Conservation (phyloP, 2,888 invertebrate species). For the Rhagophthalmus giganteus region DNA sequence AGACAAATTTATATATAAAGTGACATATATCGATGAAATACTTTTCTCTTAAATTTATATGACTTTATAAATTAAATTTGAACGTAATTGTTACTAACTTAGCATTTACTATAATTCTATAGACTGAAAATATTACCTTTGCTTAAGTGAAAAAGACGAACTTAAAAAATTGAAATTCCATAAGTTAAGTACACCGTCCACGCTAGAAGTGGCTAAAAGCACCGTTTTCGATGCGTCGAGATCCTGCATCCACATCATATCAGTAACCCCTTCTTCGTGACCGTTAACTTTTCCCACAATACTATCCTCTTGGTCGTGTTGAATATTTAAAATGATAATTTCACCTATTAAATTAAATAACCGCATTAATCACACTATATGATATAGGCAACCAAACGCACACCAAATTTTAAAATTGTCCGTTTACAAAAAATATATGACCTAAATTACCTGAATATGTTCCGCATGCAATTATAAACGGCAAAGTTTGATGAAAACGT, state of each 20-base stretch:
- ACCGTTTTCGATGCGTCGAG: constrained; percentile 41
- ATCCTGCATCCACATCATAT: constrained; percentile 49
- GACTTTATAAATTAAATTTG: no score
- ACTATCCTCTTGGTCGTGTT: constrained; percentile 45
- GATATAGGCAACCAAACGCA: no score
- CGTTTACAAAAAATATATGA: no score
- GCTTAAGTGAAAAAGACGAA: not conserved
- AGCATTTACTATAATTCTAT: no score
- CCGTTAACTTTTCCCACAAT: constrained; percentile 40
- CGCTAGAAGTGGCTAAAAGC: constrained; percentile 47
- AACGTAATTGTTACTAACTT: no score
- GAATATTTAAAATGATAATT: constrained; percentile 48
- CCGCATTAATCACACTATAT: not conserved
- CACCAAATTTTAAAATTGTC: no score
- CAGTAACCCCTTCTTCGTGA: constrained; percentile 49
- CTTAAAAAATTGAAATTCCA: constrained; percentile 44
- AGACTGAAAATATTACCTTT: not conserved
- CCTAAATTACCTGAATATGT: constrained; percentile 47
- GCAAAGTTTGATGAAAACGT: constrained; percentile 57
- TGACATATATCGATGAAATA: no score
- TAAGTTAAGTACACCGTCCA: constrained; percentile 48
- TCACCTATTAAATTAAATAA: constrained; percentile 35
- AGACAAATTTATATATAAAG: no score
- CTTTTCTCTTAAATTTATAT: no score
- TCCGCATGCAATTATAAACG: constrained; percentile 57